These are phyloP conservation scores for Calidris pugnax DNA, from an alignment of 2,113 vertebrate genomes.

Conservation along the genomic window DNA sequence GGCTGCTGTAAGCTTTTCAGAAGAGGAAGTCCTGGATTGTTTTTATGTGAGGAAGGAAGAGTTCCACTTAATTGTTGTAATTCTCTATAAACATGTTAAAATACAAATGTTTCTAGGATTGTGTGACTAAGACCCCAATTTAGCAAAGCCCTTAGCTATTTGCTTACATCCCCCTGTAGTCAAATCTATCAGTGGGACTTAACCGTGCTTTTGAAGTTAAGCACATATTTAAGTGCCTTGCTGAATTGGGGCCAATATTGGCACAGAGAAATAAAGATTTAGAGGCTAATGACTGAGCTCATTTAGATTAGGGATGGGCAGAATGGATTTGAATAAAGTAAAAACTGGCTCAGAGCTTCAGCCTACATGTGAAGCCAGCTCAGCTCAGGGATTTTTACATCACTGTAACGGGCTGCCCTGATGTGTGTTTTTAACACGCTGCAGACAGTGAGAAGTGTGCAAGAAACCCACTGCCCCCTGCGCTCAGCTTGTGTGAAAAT, in stretches of 20 bases:
- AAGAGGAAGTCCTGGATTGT: conserved; percentile 46
- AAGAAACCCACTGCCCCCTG: background rate
- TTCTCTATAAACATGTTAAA: conserved; percentile 64
- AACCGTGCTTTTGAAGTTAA: conserved; percentile 60
- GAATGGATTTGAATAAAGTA: conserved; percentile 38
- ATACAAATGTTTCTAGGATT: conserved; percentile 62
- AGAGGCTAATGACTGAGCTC: conserved; percentile 52
- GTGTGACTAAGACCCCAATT: conserved; percentile 38
- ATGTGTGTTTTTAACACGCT: background rate
- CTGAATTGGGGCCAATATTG: conserved; percentile 53
- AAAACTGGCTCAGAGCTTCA: conserved; percentile 37
- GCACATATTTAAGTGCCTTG: conserved; percentile 52
- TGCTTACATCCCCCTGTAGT: conserved; percentile 57
- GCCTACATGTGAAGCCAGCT: background rate
- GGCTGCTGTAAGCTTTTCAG: background rate
- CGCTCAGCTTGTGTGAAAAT: background rate
- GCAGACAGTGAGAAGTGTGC: background rate
- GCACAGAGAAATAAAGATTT: conserved; percentile 44
- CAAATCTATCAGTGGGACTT: conserved; percentile 58
- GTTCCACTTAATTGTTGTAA: conserved; percentile 56
- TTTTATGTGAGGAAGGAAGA: conserved; percentile 57
- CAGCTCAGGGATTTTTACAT: background rate
- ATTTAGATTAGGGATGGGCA: conserved; percentile 59
- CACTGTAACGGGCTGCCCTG: background rate
- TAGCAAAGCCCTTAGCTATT: conserved; percentile 49